Evolutionary conservation across 1,140 invertebrate species (phyloP).

Genomic region (Aphelenchoides avenae): DNA sequence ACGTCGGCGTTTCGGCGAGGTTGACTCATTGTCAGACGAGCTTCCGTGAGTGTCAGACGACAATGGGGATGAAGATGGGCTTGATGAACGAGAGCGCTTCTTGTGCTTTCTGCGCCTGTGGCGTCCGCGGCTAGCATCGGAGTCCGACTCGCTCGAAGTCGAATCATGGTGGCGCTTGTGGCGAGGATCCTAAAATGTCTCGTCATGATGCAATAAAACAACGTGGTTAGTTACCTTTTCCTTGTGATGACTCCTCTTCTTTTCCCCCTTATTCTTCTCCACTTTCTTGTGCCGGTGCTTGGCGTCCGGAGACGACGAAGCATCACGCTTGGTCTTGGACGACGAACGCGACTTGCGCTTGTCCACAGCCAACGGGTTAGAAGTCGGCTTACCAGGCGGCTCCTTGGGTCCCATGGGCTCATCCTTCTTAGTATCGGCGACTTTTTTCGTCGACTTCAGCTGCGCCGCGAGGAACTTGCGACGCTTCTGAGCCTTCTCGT

Average conservation of each 20-base stretch:
- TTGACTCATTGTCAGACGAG: too few relatives aligned
- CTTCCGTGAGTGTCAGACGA: too few relatives aligned
- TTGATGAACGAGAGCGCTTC: too few relatives aligned
- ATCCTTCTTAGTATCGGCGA: not conserved
- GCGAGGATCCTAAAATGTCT: too few relatives aligned
- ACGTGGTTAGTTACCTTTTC: too few relatives aligned
- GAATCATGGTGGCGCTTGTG: too few relatives aligned
- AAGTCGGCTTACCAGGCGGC: constrained; percentile 18
- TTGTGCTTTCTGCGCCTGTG: too few relatives aligned
- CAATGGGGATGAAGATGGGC: too few relatives aligned
- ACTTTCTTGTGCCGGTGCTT: not conserved
- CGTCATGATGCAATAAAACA: too few relatives aligned
- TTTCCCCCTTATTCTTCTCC: constrained; percentile 4
- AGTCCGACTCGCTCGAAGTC: too few relatives aligned
- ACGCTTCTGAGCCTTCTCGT: constrained; percentile 23
- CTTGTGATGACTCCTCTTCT: not conserved
- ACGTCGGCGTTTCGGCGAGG: too few relatives aligned
- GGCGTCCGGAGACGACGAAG: not conserved
- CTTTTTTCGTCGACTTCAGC: constrained; percentile 23
- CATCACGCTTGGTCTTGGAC: not conserved
- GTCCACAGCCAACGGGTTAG: constrained; percentile 3
- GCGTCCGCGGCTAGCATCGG: too few relatives aligned
- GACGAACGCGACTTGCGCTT: not conserved
- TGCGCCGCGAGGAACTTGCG: constrained; percentile 36
- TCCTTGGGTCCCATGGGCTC: constrained; percentile 1